Conservation (phyloP, 1,140 invertebrate genomes). For the Neuroterus valhalla region DNA sequence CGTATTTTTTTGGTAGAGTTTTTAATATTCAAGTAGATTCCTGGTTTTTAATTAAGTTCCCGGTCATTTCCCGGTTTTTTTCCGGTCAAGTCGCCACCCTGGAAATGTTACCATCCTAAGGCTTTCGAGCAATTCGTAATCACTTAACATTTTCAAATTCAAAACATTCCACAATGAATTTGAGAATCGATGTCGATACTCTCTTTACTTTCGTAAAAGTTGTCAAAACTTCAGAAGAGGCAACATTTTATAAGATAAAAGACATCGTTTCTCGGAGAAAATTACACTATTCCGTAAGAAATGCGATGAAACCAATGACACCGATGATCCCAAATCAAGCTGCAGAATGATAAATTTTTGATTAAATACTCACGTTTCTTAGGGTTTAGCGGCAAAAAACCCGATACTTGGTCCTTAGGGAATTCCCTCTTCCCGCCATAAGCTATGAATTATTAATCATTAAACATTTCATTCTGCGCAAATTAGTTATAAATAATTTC, state of each 20-base stretch:
- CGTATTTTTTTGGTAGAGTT: no score
- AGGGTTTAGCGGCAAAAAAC: conserved; percentile 74
- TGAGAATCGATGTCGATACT: no score
- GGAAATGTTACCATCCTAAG: no score
- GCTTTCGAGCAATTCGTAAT: no score
- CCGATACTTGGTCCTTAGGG: conserved; percentile 74
- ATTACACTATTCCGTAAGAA: conserved; percentile 38
- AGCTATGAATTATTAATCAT: conserved; percentile 51
- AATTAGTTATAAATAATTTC: conserved; percentile 16
- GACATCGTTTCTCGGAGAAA: conserved; percentile 38
- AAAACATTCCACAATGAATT: no score
- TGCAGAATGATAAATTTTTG: conserved; percentile 28
- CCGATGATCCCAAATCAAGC: conserved; percentile 35
- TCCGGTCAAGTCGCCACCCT: no score
- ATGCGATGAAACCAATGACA: conserved; percentile 40
- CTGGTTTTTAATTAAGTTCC: no score
- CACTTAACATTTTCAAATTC: no score
- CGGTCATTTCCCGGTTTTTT: no score
- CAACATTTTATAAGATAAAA: conserved; percentile 19
- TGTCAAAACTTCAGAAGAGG: no score
- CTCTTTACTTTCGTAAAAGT: no score
- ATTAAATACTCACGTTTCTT: conserved; percentile 77
- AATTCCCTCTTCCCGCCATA: conserved; percentile 75
- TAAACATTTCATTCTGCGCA: conserved; percentile 34
- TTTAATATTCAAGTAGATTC: no score